Percentiles rank a stretch among this genome's conserved stretches.
phyloP scores from a whole-genome alignment of 2,888 invertebrate genomes.

The Mellilla xanthometata region DNA sequence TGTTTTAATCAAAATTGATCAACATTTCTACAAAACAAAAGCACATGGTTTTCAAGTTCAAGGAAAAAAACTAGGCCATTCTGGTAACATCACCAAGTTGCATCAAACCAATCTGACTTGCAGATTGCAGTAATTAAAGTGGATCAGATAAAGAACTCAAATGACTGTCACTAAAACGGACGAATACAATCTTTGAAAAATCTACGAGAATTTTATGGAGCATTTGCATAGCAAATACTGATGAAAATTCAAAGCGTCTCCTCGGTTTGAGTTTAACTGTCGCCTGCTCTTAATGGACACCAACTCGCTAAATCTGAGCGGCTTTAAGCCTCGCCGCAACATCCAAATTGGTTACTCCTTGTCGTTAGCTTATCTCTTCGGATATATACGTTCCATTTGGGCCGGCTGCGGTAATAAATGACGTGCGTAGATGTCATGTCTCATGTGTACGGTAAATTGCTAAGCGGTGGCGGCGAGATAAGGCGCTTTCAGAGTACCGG shows the following conservation, averaged over 20 bases:
- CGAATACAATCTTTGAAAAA: conserved; percentile 39
- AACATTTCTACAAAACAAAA: no score
- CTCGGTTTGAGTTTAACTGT: conserved; percentile 53
- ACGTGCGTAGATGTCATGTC: conserved; percentile 26
- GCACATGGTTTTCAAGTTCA: no score
- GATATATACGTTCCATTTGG: conserved; percentile 36
- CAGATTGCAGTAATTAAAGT: conserved; percentile 17
- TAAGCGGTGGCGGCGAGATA: conserved; percentile 17
- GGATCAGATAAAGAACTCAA: conserved; percentile 17
- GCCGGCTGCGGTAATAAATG: conserved; percentile 26
- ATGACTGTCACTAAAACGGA: conserved; percentile 27
- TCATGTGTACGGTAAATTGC: conserved; percentile 24
- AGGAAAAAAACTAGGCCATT: no score
- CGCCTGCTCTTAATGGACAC: conserved; percentile 54
- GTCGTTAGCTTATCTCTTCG: conserved; percentile 54
- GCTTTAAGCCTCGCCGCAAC: conserved; percentile 53
- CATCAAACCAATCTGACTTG: conserved; percentile 8
- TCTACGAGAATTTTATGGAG: conserved; percentile 36
- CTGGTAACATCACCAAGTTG: neutral
- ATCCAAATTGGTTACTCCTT: conserved; percentile 56
- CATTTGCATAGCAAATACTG: conserved; percentile 53
- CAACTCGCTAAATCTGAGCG: conserved; percentile 53
- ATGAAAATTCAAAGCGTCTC: conserved; percentile 53
- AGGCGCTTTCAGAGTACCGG: conserved; percentile 10
- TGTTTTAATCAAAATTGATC: no score